These are phyloP conservation scores for Papilio dardanus DNA, from an alignment of 1,140 invertebrate species.

Conservation along the genomic window DNA sequence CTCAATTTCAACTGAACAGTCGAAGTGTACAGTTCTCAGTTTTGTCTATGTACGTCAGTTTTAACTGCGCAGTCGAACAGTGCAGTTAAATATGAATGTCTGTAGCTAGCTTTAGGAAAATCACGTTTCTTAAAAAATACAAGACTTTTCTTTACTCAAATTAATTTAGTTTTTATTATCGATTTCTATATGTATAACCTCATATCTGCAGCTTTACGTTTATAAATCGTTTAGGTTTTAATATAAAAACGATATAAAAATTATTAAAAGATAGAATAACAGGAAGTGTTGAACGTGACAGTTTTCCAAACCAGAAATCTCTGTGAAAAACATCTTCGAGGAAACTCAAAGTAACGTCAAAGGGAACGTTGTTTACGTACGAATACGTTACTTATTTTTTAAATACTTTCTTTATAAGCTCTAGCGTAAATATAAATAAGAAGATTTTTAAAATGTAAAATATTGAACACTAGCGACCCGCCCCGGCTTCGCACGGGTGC, in stretches of 20 bases:
- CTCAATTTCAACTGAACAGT: too few species aligned
- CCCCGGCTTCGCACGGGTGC: too few species aligned
- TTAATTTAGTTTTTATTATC: too few species aligned
- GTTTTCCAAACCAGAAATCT: slow-evolving; percentile 38
- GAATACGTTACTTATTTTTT: slow-evolving; percentile 25
- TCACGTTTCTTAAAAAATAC: too few species aligned
- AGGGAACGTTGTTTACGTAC: slow-evolving; percentile 29
- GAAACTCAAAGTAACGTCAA: slow-evolving; percentile 33
- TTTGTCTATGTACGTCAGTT: too few species aligned
- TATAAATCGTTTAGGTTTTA: slow-evolving; percentile 7
- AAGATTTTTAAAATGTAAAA: too few species aligned
- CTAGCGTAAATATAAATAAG: not conserved
- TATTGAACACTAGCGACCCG: too few species aligned
- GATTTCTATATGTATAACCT: not conserved
- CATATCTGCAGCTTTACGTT: not conserved
- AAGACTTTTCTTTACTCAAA: too few species aligned
- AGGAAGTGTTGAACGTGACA: slow-evolving; percentile 44
- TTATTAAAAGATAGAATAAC: slow-evolving; percentile 34
- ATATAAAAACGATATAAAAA: slow-evolving; percentile 41
- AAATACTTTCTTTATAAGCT: not conserved
- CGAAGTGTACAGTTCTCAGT: too few species aligned
- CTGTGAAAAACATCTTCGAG: slow-evolving; percentile 37
- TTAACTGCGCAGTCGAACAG: too few species aligned
- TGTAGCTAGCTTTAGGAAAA: too few species aligned
- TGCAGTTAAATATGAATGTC: too few species aligned